A percentile compares a stretch with the other conserved stretches of the same genome.
Conservation (phyloP, 2,797 vertebrate genomes). For the Siniperca obscura region DNA sequence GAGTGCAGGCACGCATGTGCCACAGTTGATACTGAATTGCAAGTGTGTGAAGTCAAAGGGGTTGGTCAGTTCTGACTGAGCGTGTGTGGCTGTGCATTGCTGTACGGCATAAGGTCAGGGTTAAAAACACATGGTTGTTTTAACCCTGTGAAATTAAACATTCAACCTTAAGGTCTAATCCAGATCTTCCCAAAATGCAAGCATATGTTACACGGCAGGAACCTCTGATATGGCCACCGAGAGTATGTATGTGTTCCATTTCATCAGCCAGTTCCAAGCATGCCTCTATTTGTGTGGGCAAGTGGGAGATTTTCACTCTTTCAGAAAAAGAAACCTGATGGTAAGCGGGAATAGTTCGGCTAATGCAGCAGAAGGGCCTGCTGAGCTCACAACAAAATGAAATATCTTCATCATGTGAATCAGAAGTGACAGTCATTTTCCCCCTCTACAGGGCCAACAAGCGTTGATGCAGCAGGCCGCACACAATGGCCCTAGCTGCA, state of each 20-base stretch:
- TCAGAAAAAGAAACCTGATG: slow-evolving; percentile 16
- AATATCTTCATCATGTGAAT: slow-evolving; percentile 73
- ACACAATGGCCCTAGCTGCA: slow-evolving; percentile 62
- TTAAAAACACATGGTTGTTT: slow-evolving; percentile 59
- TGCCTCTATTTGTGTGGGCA: slow-evolving; percentile 4
- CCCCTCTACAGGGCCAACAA: slow-evolving; percentile 17
- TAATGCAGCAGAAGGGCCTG: slow-evolving; percentile 27
- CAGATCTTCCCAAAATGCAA: slow-evolving; percentile 47
- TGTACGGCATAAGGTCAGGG: slow-evolving; percentile 47
- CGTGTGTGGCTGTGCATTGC: slow-evolving; percentile 35
- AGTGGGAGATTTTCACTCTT: background rate
- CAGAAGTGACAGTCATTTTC: slow-evolving; percentile 54
- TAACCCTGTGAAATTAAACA: slow-evolving; percentile 57
- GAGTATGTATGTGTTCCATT: background rate
- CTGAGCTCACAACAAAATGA: slow-evolving; percentile 46
- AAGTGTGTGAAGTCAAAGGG: slow-evolving; percentile 54
- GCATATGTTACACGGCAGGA: slow-evolving; percentile 27
- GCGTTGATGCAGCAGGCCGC: slow-evolving; percentile 65
- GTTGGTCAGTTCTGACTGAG: slow-evolving; percentile 16
- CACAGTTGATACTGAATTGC: slow-evolving; percentile 51
- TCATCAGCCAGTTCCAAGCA: background rate
- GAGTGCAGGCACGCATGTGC: slow-evolving; percentile 40
- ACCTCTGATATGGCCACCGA: background rate
- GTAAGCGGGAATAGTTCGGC: slow-evolving; percentile 19
- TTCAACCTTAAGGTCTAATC: slow-evolving; percentile 35